Evolutionary conservation across 1,140 invertebrate species (phyloP).

Genomic region (Chelonus insularis): DNA sequence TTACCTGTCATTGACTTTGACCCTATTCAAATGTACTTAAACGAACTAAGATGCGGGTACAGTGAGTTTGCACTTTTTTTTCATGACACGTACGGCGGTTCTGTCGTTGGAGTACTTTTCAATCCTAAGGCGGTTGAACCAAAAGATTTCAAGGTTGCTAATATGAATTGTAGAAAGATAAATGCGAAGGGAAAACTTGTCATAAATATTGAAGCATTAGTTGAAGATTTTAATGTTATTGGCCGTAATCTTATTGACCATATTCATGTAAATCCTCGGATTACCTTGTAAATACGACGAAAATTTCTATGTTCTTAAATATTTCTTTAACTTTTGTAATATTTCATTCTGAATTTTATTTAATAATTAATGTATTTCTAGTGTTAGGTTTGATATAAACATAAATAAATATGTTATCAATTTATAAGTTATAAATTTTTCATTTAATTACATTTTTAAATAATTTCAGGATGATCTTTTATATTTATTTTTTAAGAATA

Average conservation of each 20-base stretch:
- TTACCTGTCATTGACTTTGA: constrained; percentile 80
- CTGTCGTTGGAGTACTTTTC: constrained; percentile 79
- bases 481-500: no score
- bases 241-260: constrained; percentile 66
- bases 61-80: constrained; percentile 84
- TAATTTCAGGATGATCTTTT: no score
- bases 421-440: no score
- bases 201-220: constrained; percentile 68
- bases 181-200: constrained; percentile 56
- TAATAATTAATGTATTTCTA: no score
- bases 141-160: constrained; percentile 73
- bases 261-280: no score
- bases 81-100: constrained; percentile 82
- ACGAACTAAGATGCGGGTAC: constrained; percentile 74
- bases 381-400: no score
- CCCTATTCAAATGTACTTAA: constrained; percentile 72
- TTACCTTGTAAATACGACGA: no score
- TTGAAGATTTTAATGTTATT: constrained; percentile 75
- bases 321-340: no score
- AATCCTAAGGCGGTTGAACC: constrained; percentile 68
- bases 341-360: no score
- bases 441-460: no score
- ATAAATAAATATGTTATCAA: no score
- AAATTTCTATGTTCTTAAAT: no score
- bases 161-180: constrained; percentile 58